Conservation (phyloP, 1,140 invertebrate genomes). For the Ceratosolen solmsi region DNA sequence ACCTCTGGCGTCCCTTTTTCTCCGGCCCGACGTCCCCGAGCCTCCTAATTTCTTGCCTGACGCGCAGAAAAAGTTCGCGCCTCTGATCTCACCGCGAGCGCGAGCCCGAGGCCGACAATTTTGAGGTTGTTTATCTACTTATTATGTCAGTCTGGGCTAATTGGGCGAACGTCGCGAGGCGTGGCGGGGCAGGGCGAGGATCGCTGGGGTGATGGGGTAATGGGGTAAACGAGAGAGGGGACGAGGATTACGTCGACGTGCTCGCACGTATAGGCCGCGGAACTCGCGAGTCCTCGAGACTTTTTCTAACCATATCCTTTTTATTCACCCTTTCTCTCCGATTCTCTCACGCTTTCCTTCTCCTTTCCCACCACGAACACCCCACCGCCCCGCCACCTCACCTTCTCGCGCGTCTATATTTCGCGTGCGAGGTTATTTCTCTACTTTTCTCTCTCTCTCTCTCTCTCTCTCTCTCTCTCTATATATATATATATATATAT, state of each 20-base stretch:
- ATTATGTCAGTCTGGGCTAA: constrained; percentile 56
- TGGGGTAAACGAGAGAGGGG: neutral
- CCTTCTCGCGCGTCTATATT: constrained; percentile 62
- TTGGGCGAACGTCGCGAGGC: constrained; percentile 47
- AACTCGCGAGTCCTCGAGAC: neutral
- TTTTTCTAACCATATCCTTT: neutral
- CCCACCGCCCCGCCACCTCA: no score
- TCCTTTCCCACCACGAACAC: no score
- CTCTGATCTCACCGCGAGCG: constrained; percentile 56
- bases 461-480: neutral
- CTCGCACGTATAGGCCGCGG: constrained; percentile 45
- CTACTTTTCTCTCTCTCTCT: neutral
- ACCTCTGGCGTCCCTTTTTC: constrained; percentile 27
- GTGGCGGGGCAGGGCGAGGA: neutral
- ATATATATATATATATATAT: no score
- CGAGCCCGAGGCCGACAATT: constrained; percentile 42
- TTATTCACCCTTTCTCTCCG: neutral
- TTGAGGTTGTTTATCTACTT: constrained; percentile 56
- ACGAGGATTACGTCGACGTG: constrained; percentile 29
- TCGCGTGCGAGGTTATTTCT: constrained; percentile 35
- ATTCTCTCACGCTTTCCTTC: constrained; percentile 48
- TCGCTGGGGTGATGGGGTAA: neutral
- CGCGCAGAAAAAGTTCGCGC: constrained; percentile 52
- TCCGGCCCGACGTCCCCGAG: neutral
- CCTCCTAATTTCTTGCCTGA: constrained; percentile 10